These are phyloP conservation scores for Cancer borealis DNA, from an alignment of 2,888 invertebrate species.

Conservation along the genomic window DNA sequence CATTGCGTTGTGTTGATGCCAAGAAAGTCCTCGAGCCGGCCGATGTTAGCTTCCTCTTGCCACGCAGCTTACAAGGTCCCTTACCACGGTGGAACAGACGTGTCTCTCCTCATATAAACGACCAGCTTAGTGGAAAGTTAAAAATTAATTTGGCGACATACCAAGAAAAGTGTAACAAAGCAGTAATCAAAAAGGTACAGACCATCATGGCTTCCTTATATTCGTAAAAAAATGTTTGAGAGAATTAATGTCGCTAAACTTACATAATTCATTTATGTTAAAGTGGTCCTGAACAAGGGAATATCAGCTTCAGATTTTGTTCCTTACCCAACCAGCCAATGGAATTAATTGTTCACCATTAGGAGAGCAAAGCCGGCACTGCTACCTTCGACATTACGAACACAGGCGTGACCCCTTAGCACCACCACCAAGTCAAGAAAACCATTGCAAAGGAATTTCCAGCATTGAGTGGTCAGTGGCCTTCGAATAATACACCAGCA, in stretches of 20 bases:
- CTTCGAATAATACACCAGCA: no score
- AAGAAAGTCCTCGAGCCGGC: not conserved
- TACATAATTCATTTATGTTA: slow-evolving; percentile 4
- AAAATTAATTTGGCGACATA: not conserved
- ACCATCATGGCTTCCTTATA: not conserved
- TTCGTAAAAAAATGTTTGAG: not conserved
- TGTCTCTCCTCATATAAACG: not conserved
- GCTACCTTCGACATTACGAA: no score
- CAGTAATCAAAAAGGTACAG: not conserved
- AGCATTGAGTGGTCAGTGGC: no score
- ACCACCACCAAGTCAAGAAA: not conserved
- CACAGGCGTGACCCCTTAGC: not conserved
- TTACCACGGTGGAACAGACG: not conserved
- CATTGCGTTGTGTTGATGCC: not conserved
- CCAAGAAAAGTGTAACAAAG: not conserved
- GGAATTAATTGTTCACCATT: not conserved
- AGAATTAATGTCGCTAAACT: slow-evolving; percentile 6
- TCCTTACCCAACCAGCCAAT: not conserved
- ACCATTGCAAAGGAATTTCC: no score
- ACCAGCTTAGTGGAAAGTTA: not conserved
- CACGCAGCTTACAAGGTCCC: not conserved
- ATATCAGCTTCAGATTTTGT: not conserved
- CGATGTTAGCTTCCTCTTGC: not conserved
- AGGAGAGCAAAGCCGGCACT: not conserved
- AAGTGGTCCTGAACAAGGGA: not conserved